Evolutionary conservation across 2,797 vertebrate species (phyloP), one percentile per base, ranked within the genome.

Genomic region (Oreonectes daqikongensis): DNA sequence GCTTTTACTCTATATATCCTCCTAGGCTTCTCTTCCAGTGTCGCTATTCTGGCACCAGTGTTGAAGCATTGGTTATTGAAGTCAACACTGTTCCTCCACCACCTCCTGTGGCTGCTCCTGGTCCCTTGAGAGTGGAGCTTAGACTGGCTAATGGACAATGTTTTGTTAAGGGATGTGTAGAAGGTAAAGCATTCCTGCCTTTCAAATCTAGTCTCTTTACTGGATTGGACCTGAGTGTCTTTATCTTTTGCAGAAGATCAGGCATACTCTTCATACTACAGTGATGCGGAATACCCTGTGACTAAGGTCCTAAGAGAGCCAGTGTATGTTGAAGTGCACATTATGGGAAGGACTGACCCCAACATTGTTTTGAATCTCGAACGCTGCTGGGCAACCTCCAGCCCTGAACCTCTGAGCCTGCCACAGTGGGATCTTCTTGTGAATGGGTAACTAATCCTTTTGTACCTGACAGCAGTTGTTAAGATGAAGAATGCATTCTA

Each of bases 121-220:
- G 90, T 78, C 84, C 84, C 14, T 46, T 93, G 22, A 48, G 46
- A 18, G 87, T 91, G 63, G 87, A 88, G 59, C 86, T 93, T 67
- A 79, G 83, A 61, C 61, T 92, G 65, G 90, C 15, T 79, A 92
- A 83, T n/a, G 89, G 91, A 46, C 1, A n/a, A 7, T 93, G 90
- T 80, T 0, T 0, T 1, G 0, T 0, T 30, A 91, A 92, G 82
- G 90, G 87, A 32, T 92, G 86, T 79, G 0, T 53, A 0, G 85
- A 90, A 87, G 87, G 89, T 89, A 10, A 55, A 79, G 32, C 32
- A 87, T 71, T 87, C 8, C 1, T 32, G 2, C 17, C 1, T 5
- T 20, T 17, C 18, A 12, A 2, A 5, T 28, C 4, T 3, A 30
- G 24, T 28, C 5, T 7, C 24, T 32, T 30, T 14, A 48, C 28